Conservation (phyloP, 2,113 vertebrate species). For the Erpornis zantholeuca region DNA sequence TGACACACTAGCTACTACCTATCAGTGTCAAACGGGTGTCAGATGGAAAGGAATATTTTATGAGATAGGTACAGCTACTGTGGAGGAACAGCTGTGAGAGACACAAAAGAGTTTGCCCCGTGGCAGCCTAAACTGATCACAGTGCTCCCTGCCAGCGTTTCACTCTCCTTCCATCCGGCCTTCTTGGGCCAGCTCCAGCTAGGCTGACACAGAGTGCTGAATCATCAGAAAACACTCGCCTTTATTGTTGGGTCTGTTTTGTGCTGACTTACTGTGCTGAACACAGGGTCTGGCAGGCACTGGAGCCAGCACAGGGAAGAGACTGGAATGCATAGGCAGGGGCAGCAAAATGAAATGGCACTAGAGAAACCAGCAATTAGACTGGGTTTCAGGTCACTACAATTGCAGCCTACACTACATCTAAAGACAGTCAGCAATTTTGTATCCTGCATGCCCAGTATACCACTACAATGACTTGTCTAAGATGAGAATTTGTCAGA, state of each 20-base stretch:
- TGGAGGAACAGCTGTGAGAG: neutral
- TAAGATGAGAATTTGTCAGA: neutral
- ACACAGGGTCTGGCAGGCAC: neutral
- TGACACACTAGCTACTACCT: neutral
- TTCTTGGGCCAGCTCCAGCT: neutral
- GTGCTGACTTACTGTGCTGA: neutral
- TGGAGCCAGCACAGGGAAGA: neutral
- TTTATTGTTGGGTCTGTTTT: neutral
- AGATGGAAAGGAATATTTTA: neutral
- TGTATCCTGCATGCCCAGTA: rapidly evolving
- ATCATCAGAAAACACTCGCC: neutral
- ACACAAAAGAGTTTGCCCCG: neutral
- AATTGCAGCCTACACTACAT: neutral
- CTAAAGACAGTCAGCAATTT: neutral
- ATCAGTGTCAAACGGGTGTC: neutral
- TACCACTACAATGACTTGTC: neutral
- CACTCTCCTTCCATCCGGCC: neutral
- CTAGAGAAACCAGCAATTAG: neutral
- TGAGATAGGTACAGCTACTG: neutral
- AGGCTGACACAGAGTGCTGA: neutral
- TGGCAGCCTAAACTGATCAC: neutral
- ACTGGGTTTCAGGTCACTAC: neutral
- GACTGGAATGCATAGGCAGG: neutral
- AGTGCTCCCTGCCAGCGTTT: neutral
- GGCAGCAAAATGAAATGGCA: neutral